Conservation (phyloP, 2,888 invertebrate genomes). For the Lasioglossum villosulum region DNA sequence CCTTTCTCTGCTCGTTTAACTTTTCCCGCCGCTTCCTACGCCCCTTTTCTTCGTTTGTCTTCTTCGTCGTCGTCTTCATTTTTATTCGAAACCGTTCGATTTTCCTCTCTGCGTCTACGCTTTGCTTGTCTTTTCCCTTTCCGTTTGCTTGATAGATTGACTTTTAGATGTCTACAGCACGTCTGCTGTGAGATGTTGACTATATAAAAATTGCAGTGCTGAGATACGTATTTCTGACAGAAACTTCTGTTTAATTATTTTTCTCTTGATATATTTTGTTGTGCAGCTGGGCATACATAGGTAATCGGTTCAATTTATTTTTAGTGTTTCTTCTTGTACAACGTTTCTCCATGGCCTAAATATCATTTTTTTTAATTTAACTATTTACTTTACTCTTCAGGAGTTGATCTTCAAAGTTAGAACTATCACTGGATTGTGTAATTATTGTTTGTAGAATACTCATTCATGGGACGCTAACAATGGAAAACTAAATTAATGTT, state of each 20-base stretch:
- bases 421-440: not conserved
- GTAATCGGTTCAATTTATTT: no score
- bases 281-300: no score
- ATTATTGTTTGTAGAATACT: not conserved
- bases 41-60: conserved; percentile 2
- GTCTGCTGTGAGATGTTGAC: not conserved
- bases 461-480: not conserved
- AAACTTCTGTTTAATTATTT: not conserved
- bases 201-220: not conserved
- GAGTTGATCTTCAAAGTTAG: no score
- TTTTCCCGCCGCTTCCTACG: conserved; percentile 42
- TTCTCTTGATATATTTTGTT: no score
- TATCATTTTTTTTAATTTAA: no score
- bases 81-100: not conserved
- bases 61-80: not conserved
- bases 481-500: not conserved
- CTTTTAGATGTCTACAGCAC: not conserved
- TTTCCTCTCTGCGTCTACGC: not conserved
- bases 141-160: not conserved
- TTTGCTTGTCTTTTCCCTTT: not conserved
- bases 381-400: no score
- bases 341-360: no score
- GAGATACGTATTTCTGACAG: not conserved
- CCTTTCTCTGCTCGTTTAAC: conserved; percentile 66
- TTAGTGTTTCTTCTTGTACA: no score